These are phyloP conservation scores for Penaeus indicus DNA, from an alignment of 1,140 invertebrate genomes.

Conservation along the genomic window DNA sequence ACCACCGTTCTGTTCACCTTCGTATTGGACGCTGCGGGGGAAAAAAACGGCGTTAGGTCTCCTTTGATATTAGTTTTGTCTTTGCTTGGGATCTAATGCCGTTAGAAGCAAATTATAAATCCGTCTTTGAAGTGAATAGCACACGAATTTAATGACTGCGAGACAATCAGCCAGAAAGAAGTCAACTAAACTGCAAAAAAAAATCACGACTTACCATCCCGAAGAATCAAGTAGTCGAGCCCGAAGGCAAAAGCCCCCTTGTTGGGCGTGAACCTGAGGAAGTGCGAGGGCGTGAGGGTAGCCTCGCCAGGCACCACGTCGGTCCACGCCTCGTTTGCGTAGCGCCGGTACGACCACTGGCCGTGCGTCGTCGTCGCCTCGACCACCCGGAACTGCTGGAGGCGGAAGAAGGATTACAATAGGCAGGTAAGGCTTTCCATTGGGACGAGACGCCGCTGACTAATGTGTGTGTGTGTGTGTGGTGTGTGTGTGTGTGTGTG, in stretches of 20 bases:
- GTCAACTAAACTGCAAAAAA: background rate
- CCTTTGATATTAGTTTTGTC: too few relatives aligned
- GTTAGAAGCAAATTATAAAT: too few relatives aligned
- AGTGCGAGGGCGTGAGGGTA: background rate
- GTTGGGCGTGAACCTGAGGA: constrained; percentile 4
- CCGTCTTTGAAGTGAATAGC: too few relatives aligned
- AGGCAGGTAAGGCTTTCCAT: too few relatives aligned
- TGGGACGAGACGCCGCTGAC: background rate
- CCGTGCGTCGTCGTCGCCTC: constrained; percentile 23
- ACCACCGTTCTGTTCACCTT: constrained; percentile 16
- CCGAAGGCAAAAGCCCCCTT: constrained; percentile 31
- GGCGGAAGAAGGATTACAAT: too few relatives aligned
- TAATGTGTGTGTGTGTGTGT: too few relatives aligned
- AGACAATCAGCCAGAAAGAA: too few relatives aligned
- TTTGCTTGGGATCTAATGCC: too few relatives aligned
- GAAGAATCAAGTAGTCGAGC: constrained; percentile 22
- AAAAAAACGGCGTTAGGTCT: background rate
- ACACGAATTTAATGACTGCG: too few relatives aligned
- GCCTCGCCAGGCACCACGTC: background rate
- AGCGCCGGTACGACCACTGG: background rate
- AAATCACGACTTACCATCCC: background rate
- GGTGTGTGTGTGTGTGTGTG: too few relatives aligned
- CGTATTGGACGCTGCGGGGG: background rate
- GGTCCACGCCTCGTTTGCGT: background rate
- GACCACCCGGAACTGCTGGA: background rate